Evolutionary conservation across 2,797 vertebrate species (phyloP).

Genomic region (Tadarida brasiliensis): DNA sequence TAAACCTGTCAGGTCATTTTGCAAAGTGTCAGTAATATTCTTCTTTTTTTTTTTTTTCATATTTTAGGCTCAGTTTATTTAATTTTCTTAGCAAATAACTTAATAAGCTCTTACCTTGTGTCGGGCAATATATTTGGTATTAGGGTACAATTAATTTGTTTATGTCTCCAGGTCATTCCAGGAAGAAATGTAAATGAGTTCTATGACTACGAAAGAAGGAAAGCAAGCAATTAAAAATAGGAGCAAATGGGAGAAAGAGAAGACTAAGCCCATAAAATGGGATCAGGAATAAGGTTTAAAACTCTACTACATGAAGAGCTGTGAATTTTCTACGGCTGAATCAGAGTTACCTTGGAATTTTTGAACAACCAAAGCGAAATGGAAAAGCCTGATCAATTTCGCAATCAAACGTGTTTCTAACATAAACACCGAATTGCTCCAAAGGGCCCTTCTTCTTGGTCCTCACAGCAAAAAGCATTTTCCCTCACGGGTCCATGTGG

Average conservation of each 20-base stretch:
- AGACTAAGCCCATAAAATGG: neutral
- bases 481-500: neutral
- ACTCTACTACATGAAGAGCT: neutral
- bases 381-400: neutral
- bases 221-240: neutral
- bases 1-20: neutral
- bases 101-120: neutral
- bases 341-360: slow-evolving; percentile 14
- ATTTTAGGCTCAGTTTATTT: neutral
- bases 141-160: neutral
- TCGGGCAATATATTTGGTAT: neutral
- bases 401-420: slow-evolving; percentile 19
- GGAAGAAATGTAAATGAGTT: neutral
- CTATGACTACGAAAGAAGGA: neutral
- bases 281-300: slow-evolving; percentile 16
- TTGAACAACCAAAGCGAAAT: neutral
- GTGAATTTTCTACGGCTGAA: neutral
- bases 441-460: neutral
- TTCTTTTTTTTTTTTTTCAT: slow-evolving; percentile 2
- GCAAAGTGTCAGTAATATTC: neutral
- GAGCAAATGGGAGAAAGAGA: neutral
- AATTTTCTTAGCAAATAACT: neutral
- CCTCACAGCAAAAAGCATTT: slow-evolving; percentile 41
- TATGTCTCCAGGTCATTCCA: neutral
- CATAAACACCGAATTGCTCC: slow-evolving; percentile 9